A percentile compares a stretch with the other conserved stretches of the same genome.
Conservation (phyloP, 2,888 invertebrate species). For the Tipula vernalis region DNA sequence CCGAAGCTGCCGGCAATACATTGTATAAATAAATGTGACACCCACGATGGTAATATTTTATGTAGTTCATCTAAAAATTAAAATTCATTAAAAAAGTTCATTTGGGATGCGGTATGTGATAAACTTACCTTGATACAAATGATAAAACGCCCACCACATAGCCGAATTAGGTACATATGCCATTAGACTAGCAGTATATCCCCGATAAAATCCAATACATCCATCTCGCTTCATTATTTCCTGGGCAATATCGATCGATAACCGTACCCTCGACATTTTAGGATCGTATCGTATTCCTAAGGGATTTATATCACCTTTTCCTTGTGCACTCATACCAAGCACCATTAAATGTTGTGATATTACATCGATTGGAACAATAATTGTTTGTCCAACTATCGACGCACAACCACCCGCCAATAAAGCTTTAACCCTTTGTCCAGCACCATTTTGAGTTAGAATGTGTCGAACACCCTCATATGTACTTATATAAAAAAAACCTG, state of each 20-base stretch:
- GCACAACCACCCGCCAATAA: constrained; percentile 83
- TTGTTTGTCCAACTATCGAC: constrained; percentile 85
- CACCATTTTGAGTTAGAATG: constrained; percentile 45
- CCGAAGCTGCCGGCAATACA: constrained; percentile 83
- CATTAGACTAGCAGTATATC: constrained; percentile 82
- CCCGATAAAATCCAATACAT: constrained; percentile 79
- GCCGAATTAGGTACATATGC: constrained; percentile 94
- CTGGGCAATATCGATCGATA: constrained; percentile 61
- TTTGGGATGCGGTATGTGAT: neutral
- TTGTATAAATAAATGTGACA: constrained; percentile 75
- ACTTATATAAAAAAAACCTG: constrained; percentile 83
- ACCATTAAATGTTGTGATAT: constrained; percentile 96
- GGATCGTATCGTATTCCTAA: constrained; percentile 55
- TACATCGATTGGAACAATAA: constrained; percentile 93
- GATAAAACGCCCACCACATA: constrained; percentile 96
- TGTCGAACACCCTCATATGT: constrained; percentile 88
- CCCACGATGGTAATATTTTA: constrained; percentile 56
- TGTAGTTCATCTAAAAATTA: constrained; percentile 56
- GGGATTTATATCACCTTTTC: constrained; percentile 52
- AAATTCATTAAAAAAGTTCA: neutral
- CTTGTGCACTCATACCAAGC: constrained; percentile 47
- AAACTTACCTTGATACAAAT: constrained; percentile 72
- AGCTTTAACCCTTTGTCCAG: constrained; percentile 43
- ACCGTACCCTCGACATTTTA: constrained; percentile 47
- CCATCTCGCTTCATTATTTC: constrained; percentile 75